Conservation (phyloP, 2,797 vertebrate genomes). For the Hydrophis major region DNA sequence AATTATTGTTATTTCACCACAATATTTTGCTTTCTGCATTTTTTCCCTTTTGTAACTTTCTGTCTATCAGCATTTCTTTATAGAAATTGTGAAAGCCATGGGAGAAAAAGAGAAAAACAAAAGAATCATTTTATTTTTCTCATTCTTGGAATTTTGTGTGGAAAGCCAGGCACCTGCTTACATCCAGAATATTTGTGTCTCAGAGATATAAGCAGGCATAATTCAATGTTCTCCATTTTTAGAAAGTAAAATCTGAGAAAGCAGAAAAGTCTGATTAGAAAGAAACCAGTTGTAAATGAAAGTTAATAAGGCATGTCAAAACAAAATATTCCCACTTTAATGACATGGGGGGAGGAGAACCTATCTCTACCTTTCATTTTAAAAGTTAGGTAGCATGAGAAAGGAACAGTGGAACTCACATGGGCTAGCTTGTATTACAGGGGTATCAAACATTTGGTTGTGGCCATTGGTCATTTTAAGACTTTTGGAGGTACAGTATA, state of each 20-base stretch:
- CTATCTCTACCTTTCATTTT: not conserved
- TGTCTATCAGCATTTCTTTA: constrained; percentile 1
- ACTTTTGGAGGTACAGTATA: not conserved
- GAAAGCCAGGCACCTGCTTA: fast-evolving
- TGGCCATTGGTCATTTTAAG: not conserved
- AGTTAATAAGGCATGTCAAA: not conserved
- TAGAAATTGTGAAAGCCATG: constrained; percentile 15
- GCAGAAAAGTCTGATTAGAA: not conserved
- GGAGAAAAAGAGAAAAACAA: constrained; percentile 13
- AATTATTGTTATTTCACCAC: not conserved
- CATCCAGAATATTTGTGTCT: constrained; percentile 29
- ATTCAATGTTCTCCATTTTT: not conserved
- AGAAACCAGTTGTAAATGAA: not conserved
- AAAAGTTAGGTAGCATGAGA: not conserved
- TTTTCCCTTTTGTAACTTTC: constrained; percentile 1
- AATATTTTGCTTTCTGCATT: not conserved
- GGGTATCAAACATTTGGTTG: not conserved
- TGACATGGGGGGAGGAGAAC: not conserved
- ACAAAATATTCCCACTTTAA: not conserved
- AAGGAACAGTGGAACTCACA: not conserved
- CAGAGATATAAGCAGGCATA: constrained; percentile 17
- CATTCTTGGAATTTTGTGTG: not conserved
- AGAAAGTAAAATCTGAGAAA: not conserved
- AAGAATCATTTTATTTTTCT: not conserved
- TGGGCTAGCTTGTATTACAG: not conserved